Conservation (phyloP, 2,797 vertebrate genomes). For the Pempheris klunzingeri region DNA sequence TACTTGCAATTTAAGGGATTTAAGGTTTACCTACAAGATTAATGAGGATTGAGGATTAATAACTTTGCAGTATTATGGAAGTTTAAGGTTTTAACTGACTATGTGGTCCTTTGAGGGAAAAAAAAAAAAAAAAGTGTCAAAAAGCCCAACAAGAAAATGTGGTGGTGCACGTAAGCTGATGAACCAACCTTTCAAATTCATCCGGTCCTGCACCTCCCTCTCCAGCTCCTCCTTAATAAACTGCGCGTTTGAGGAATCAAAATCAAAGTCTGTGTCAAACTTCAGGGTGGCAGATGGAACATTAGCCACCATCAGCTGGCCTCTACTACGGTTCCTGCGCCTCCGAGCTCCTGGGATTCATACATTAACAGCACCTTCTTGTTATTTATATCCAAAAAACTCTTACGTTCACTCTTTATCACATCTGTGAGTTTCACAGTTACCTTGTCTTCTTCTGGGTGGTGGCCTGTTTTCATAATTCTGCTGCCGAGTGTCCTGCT, state of each 20-base stretch:
- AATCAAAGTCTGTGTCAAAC: conserved; percentile 99
- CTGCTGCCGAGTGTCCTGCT: conserved; percentile 76
- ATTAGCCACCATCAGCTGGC: conserved; percentile 89
- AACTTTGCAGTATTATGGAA: too few relatives aligned
- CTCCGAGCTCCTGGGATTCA: conserved; percentile 89
- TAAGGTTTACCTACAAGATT: not conserved
- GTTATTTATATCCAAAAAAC: not conserved
- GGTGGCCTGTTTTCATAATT: conserved; percentile 90
- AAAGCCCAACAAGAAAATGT: not conserved
- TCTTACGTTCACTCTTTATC: not conserved
- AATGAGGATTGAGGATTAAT: not conserved
- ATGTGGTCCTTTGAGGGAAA: not conserved
- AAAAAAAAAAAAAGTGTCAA: not conserved
- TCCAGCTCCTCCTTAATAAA: conserved; percentile 95
- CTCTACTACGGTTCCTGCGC: conserved; percentile 90
- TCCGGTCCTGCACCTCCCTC: conserved; percentile 89
- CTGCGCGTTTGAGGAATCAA: conserved; percentile 96
- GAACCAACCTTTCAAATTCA: conserved; percentile 88
- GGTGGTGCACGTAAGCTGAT: not conserved
- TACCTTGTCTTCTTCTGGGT: conserved; percentile 91
- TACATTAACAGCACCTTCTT: too few relatives aligned
- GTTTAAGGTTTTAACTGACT: not conserved
- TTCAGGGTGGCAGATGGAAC: conserved; percentile 85
- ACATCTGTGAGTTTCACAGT: conserved; percentile 26
- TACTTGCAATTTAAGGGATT: not conserved